These are phyloP conservation scores for Misgurnus anguillicaudatus DNA, from an alignment of 2,113 vertebrate genomes.

Conservation along the genomic window DNA sequence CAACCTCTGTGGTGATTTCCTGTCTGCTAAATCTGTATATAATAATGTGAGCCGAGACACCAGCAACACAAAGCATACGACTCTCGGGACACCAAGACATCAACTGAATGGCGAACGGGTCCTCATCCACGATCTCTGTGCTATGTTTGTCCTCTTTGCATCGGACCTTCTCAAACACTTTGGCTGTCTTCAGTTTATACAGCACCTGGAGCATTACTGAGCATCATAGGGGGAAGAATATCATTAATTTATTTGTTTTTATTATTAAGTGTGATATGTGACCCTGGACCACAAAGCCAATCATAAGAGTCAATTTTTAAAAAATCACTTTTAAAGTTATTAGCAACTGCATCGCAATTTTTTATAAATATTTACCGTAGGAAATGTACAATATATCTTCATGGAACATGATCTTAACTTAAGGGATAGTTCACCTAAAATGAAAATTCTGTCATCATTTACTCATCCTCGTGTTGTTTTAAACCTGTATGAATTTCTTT, in stretches of 20 bases:
- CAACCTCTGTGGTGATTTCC: conserved; percentile 90
- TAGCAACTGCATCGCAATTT: no score
- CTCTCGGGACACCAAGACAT: conserved; percentile 98
- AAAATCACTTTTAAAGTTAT: no score
- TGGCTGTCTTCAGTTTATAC: conserved; percentile 98
- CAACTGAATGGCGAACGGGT: conserved; percentile 97
- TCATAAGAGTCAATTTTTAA: no score
- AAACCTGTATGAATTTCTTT: no score
- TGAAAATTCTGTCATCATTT: no score
- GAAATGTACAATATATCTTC: no score
- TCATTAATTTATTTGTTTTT: no score
- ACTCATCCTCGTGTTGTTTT: no score
- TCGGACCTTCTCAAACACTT: conserved; percentile 96
- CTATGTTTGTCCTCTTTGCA: conserved; percentile 90
- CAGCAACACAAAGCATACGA: conserved; percentile 91
- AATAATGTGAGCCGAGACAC: conserved; percentile 94
- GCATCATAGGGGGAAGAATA: conserved; percentile 11
- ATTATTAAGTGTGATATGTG: not conserved
- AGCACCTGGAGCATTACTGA: conserved; percentile 97
- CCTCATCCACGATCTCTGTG: conserved; percentile 93
- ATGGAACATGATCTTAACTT: no score
- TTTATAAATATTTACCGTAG: no score
- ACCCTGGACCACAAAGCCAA: no score
- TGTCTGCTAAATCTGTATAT: conserved; percentile 97
- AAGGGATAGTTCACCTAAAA: no score